Evolutionary conservation across 2,113 vertebrate species (phyloP).

Genomic region (Sphyrna mokarran): DNA sequence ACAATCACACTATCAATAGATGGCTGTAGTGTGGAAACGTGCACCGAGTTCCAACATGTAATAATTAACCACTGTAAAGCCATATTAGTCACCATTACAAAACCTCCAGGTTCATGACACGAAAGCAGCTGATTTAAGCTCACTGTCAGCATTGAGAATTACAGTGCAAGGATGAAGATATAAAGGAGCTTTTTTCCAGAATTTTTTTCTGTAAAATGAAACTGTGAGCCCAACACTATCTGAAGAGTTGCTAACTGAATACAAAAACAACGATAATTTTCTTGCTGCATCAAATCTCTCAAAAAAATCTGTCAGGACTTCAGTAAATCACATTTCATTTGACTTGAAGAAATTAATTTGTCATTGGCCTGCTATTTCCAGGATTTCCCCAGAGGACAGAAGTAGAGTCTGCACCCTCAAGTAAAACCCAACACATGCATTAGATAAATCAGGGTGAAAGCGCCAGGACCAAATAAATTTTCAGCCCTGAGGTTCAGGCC

Average conservation of each 20-base stretch:
- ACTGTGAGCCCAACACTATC: neutral
- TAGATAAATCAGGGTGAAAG: neutral
- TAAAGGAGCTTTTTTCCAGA: neutral
- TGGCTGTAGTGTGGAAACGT: too few species aligned
- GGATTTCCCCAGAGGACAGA: neutral
- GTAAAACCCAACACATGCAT: neutral
- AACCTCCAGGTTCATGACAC: neutral
- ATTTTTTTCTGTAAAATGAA: neutral
- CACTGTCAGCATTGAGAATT: neutral
- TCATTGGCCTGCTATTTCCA: neutral
- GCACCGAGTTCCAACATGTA: neutral
- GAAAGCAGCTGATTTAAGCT: neutral
- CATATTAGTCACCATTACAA: neutral
- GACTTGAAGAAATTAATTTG: neutral
- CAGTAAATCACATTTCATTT: neutral
- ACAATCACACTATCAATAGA: neutral
- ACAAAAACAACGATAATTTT: neutral
- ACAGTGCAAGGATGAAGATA: neutral
- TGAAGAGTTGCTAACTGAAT: neutral
- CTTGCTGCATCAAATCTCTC: neutral
- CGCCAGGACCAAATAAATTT: neutral
- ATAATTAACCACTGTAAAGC: slow-evolving; percentile 8
- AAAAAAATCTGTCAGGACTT: neutral
- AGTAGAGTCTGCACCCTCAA: neutral
- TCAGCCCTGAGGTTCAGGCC: neutral